Evolutionary conservation across 1,140 invertebrate species (phyloP), one percentile per base, ranked within the genome.

Genomic region (Eupeodes corollae): DNA sequence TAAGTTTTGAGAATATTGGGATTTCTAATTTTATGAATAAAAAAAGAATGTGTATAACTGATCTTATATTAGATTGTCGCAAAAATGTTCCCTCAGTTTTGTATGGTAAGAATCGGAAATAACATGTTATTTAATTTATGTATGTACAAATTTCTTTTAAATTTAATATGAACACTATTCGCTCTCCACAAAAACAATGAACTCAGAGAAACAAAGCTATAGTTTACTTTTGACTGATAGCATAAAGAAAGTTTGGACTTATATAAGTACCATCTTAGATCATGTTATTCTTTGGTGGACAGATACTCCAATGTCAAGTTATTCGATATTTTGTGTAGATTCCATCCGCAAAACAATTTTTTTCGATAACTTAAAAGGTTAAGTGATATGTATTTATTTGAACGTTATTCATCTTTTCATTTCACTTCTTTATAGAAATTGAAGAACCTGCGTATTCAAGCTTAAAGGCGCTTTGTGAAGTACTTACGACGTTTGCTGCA

Each of bases 271-370:
- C 37, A 83, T 78, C 58, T 65, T 85, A 40, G 84, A 88, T 58
- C 83, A 88, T 52, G 78, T 85, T 6, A 70, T 88, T n/a, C 68
- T 88, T 1, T 88, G 84, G 84, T 87, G 84, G 84, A 80, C 79
- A 6, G 63, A 76, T 2, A 78, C 76, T 49, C 79, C 82, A 0
- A 69, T 85, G 6, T 79, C 80, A 15, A 75, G 74, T 33, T 75
- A 76, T 63, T 75, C 79, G 44, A 75, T 82, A 13, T 76, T 77
- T 47, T 77, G 79, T 15, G 80, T 80, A 56, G 75, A 85, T 54
- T 79, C 82, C 59, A 74, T 82, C 43, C 68, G 79, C 38, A 74
- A 79, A 55, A 82, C 79, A 79, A 69, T 83, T 35, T 67, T 69
- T 32, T 77, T 76, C 34, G 78, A 80, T 53, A 76, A 74, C 50